phyloP scores from a whole-genome alignment of 2,113 vertebrate genomes.

The Scalopus aquaticus region DNA sequence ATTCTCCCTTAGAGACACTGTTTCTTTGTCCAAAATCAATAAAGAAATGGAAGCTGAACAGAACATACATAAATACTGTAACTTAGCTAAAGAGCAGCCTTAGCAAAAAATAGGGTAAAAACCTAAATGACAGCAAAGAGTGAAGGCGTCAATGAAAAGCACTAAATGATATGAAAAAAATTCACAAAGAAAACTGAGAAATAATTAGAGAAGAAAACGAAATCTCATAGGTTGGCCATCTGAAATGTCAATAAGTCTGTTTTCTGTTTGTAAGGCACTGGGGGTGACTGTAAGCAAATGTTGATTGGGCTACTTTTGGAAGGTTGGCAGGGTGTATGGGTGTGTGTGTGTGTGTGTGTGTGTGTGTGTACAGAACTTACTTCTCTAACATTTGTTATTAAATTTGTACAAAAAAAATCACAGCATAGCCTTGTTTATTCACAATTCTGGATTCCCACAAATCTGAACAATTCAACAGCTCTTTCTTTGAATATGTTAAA shows the following conservation, averaged over 20 bases:
- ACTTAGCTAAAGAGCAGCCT: background rate
- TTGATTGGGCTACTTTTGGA: slow-evolving; percentile 64
- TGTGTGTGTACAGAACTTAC: background rate
- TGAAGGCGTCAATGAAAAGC: background rate
- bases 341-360: background rate
- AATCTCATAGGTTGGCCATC: slow-evolving; percentile 53
- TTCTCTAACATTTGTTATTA: slow-evolving; percentile 13
- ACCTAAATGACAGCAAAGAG: background rate
- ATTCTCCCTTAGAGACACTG: background rate
- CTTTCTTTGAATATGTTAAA: slow-evolving; percentile 36
- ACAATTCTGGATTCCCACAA: slow-evolving; percentile 55
- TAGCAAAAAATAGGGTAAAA: slow-evolving; percentile 26
- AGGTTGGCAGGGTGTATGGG: slow-evolving; percentile 24
- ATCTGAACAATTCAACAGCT: slow-evolving; percentile 56
- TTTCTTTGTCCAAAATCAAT: background rate
- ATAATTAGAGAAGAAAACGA: slow-evolving; percentile 67
- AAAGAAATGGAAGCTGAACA: background rate
- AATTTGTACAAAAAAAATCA: background rate
- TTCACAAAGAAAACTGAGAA: background rate
- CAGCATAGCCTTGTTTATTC: slow-evolving; percentile 55
- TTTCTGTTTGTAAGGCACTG: slow-evolving; percentile 50
- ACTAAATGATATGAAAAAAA: background rate
- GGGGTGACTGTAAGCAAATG: slow-evolving; percentile 57
- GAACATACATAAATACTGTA: background rate
- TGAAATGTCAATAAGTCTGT: slow-evolving; percentile 68